Evolutionary conservation across 2,797 vertebrate genomes (phyloP), one percentile per base, ranked within the genome.

Genomic region (Gastrophryne carolinensis): DNA sequence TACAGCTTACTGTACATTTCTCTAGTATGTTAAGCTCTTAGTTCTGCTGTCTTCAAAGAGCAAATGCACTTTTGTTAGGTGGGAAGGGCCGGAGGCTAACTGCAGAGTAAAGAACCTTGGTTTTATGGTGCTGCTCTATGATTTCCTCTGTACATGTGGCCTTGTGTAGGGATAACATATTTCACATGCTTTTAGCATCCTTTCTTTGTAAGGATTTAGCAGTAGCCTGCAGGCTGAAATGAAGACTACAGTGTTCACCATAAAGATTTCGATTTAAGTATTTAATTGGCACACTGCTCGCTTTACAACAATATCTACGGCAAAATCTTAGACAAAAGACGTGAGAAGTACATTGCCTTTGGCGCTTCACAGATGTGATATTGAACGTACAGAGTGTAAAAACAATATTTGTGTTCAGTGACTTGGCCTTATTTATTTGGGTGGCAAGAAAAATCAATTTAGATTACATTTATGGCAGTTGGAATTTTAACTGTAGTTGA

Each of bases 81-180:
- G 66, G 26, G 52, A 72, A 60, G n/a, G 73, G 57, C 75, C 64
- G 60, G 27, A 17, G 34, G 60, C 69, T 44, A 2, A 80, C 37
- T 75, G 66, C 73, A 57, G 37, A 70, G 65, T 75, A 83, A 77
- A 72, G 26, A 80, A 80, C 79, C 5, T 30, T 34, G 76, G 17
- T 72, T 81, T 83, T 70, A 72, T 75, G 0, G 5, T 64, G 34
- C 5, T 5, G 41, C 1, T 35, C 61, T 53, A 0, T 34, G 3
- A 73, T 15, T 57, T 79, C 72, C 29, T 50, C n/a, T 72, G 69
- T 56, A 78, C 60, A 37, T 34, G 73, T 75, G 68, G 50, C 41
- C 75, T n/a, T 19, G 0, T 0, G 50, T 56, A 64, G 73, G 78
- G 82, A 67, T 70, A 77, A 5, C 17, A 49, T 73, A 23, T 49